Evolutionary conservation across 1,140 invertebrate genomes (phyloP).

Genomic region (Portunus trituberculatus): DNA sequence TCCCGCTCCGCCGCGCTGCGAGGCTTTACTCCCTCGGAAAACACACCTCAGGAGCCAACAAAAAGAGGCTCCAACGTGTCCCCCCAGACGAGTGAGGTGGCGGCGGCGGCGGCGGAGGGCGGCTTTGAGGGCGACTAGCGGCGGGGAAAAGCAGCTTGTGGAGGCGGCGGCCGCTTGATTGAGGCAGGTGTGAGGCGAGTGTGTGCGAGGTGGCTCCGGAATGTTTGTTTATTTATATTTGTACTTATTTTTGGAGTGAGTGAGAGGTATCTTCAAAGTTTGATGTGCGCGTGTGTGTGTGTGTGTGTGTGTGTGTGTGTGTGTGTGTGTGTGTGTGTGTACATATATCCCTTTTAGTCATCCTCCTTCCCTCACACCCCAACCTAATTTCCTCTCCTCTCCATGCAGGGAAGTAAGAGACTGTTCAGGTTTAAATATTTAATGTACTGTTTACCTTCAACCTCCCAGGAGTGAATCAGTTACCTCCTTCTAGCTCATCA

Average conservation of each 20-base stretch:
- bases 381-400: neutral
- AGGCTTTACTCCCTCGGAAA: constrained; percentile 9
- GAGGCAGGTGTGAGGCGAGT: constrained; percentile 17
- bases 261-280: neutral
- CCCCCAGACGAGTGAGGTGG: neutral
- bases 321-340: constrained; percentile 6
- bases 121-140: neutral
- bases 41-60: neutral
- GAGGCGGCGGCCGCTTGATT: constrained; percentile 16
- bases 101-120: no score
- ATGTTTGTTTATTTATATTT: constrained; percentile 25
- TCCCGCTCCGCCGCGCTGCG: neutral
- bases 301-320: constrained; percentile 20
- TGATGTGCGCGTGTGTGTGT: constrained; percentile 17
- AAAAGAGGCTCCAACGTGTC: neutral
- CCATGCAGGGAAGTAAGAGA: neutral
- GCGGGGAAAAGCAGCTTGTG: constrained; percentile 17
- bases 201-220: neutral
- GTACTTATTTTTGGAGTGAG: neutral
- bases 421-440: neutral
- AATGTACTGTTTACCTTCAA: neutral
- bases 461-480: neutral
- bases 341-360: neutral
- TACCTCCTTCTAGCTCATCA: neutral
- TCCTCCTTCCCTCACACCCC: neutral